Conservation (phyloP, 2,797 vertebrate species). For the Acanthiza pusilla region DNA sequence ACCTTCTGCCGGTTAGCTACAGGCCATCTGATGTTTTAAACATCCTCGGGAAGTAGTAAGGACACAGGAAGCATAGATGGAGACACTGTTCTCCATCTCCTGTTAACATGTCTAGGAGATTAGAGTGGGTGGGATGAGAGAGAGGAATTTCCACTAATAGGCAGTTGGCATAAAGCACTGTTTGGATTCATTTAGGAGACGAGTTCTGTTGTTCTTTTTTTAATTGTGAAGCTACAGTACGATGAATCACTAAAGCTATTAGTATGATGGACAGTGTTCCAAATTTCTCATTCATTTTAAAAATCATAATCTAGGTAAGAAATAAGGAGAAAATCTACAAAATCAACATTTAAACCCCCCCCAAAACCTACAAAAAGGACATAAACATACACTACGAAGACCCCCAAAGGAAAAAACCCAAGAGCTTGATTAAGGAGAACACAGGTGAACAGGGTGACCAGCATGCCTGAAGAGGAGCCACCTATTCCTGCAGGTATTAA, state of each 20-base stretch:
- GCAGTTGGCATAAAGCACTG: not conserved
- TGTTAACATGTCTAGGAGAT: not conserved
- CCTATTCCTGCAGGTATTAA: not conserved
- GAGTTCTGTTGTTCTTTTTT: constrained; percentile 36
- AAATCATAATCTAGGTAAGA: not conserved
- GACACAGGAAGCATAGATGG: not conserved
- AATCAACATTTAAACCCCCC: not conserved
- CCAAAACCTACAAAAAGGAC: not conserved
- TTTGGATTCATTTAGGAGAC: not conserved
- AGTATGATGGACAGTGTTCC: not conserved
- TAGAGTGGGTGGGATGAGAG: not conserved
- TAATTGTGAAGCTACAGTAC: constrained; percentile 14
- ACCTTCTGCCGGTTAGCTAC: not conserved
- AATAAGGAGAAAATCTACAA: not conserved
- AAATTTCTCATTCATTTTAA: not conserved
- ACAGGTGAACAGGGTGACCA: not conserved
- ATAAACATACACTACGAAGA: not conserved
- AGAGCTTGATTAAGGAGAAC: not conserved
- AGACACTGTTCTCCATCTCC: not conserved
- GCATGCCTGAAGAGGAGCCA: not conserved
- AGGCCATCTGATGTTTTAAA: not conserved
- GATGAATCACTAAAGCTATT: constrained; percentile 21
- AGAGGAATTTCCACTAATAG: constrained; percentile 19
- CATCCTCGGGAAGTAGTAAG: not conserved
- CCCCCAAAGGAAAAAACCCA: not conserved